Percentiles rank a stretch among this genome's conserved stretches.
Conservation (phyloP, 2,113 vertebrate species). For the Heptranchias perlo region DNA sequence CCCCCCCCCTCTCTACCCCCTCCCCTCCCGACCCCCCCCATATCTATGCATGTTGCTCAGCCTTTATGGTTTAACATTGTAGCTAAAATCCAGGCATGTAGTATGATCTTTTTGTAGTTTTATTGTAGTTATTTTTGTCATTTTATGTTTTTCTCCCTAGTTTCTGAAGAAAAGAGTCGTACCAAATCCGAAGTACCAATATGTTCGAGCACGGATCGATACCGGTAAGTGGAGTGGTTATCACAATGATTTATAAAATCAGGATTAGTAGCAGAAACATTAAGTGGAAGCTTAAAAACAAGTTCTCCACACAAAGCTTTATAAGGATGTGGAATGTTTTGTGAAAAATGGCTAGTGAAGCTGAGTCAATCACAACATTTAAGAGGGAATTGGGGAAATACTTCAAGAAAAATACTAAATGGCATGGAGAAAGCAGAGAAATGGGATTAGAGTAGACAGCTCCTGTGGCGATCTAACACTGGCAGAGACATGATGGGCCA, state of each 20-base stretch:
- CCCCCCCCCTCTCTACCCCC: not conserved
- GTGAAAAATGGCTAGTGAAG: not conserved
- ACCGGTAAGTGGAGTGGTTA: constrained; percentile 65
- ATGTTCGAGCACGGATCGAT: constrained; percentile 79
- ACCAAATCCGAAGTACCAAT: constrained; percentile 77
- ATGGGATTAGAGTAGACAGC: not conserved
- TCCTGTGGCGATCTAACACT: not conserved
- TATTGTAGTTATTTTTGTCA: constrained; percentile 1
- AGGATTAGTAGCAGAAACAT: not conserved
- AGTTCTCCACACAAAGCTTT: not conserved
- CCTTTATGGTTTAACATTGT: not conserved
- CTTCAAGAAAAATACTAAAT: not conserved
- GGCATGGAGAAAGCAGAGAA: not conserved
- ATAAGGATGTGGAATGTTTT: not conserved
- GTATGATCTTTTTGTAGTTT: not conserved
- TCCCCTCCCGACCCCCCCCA: not conserved
- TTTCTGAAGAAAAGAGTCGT: constrained; percentile 77
- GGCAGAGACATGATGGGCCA: not conserved
- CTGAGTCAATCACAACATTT: not conserved
- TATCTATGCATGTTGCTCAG: not conserved
- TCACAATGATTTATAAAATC: not conserved
- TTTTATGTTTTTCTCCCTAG: constrained; percentile 53
- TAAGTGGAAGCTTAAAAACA: not conserved
- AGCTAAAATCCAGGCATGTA: not conserved
- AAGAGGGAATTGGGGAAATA: not conserved